Percentiles rank a stretch among this genome's conserved stretches.
These are phyloP conservation scores for Furnarius figulus DNA, from an alignment of 2,113 vertebrate genomes.

Conservation along the genomic window DNA sequence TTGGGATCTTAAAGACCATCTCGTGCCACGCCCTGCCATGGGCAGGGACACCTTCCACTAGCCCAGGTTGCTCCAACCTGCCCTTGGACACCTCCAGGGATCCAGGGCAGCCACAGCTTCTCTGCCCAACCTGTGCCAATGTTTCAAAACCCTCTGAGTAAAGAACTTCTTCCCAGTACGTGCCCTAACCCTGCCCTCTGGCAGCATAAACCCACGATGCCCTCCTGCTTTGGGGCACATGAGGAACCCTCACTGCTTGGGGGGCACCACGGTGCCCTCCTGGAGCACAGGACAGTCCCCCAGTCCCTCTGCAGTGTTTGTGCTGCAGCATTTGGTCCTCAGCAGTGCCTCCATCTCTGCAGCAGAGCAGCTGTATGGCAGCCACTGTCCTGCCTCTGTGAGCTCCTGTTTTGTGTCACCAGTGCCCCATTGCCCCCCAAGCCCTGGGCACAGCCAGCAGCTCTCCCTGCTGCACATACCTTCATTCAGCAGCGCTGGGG, in stretches of 20 bases:
- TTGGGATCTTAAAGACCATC: neutral
- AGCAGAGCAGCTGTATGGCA: neutral
- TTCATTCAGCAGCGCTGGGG: slow-evolving; percentile 86
- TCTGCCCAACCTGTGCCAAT: neutral
- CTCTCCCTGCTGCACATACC: slow-evolving; percentile 73
- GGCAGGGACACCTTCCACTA: neutral
- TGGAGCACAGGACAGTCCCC: neutral
- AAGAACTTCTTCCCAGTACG: neutral
- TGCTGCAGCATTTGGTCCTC: neutral
- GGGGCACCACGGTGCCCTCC: neutral
- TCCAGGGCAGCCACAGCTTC: neutral
- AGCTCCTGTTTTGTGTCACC: neutral
- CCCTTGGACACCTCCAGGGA: neutral
- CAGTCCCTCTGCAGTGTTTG: neutral
- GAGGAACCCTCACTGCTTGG: accelerated
- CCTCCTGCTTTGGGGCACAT: neutral
- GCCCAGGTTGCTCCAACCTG: neutral
- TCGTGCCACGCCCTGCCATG: neutral
- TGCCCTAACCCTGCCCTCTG: neutral
- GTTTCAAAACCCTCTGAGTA: accelerated
- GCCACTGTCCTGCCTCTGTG: too few species aligned
- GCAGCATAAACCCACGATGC: neutral
- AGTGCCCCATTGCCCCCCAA: accelerated
- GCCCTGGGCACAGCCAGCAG: neutral
- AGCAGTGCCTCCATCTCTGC: neutral